Evolutionary conservation across 1,140 invertebrate genomes (phyloP), one percentile per base, ranked within the genome.

Genomic region (Gonatopus flavifemur): DNA sequence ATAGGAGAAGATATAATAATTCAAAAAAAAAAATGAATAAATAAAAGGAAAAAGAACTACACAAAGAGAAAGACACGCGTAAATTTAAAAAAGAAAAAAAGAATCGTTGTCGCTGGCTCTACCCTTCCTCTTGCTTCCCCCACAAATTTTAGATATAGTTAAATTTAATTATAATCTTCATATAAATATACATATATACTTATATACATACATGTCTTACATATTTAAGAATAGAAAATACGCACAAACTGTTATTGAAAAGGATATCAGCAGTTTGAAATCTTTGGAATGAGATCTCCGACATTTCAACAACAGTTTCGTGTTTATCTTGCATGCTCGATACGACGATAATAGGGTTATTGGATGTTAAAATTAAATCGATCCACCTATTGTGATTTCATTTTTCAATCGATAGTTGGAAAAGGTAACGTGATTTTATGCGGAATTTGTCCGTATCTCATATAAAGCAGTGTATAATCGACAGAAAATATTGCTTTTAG

Each of bases 111-210:
- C 75, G 74, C 74, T 77, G 74, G 74, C 74, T 77, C 74, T 77
- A 77, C 74, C 74, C 73, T 77, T 77, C 73, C 72, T 74, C 70
- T 77, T 76, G 74, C 73, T 77, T 77, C 73, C 74, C 74, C 73
- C 71, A 71, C 74, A 68, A 74, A 69, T 67, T 49, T 62, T 68
- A 69, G 46, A 60, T 22, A 52, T 56, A 55, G 38, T 52, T 52
- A 49, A 52, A 44, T 42, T 31, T 44, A 57, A 44, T 44, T 24
- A 31, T 41, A 49, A 39, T 39, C 31, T 50, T 50, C 30, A 46
- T 18, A 31, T 18, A 36, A 21, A 40, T 24, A 52, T 43, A 40
- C 3, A 38, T 32, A 46, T 38, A 41, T 40, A 40, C n/a, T 18
- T 21, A 31, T n/a, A 12, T 28, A 28, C 12, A 28, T 28, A 28